Base-by-base conservation (phyloP, 1,140 invertebrate species). In the Dolichoris vasculosae region DNA sequence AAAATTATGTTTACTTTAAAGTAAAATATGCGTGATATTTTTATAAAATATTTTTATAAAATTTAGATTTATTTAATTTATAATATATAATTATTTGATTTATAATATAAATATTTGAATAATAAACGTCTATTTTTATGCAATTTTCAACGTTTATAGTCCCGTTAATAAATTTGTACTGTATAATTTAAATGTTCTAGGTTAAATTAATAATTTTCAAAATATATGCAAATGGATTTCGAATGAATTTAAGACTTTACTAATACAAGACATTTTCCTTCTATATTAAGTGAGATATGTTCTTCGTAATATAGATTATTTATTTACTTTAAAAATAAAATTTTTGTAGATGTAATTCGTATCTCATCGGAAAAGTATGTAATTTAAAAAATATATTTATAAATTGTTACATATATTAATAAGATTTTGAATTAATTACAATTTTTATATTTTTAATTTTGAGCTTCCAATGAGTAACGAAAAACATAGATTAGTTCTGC, bases 191-290 rank as follows among this genome's bases (percentile, higher is more conserved):
- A 2, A 20, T 38, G 11, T 69, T 75, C 1, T 75, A 46, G 11
- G 13, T 48, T 46, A 75, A n/a, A 75, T 76, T 51, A 51, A 30
- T 75, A 15, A 43, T 30, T 75, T 17, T 51, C 35, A 48, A 13
- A 26, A 26, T 35, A 69, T 15, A 59, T 48, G 73, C 20, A 78
- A 69, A 63, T 63, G 83, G 77, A 85, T 85, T 76, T 73, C 77
- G 83, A 80, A 85, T 80, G 83, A 85, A 85, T 40, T 48, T 75
- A 80, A 71, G 83, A 85, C 83, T 80, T 85, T 73, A 15, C 11
- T 73, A 63, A 26, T 75, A 64, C 51, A 43, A 85, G 84, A 85
- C 84, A 82, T 85, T 85, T 81, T 85, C 78, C 38, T 85, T 59
- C 48, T 73, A 38, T 78, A 43, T 35, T 73, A 17, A 59, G 63